Evolutionary conservation across 2,113 vertebrate genomes (phyloP).

Genomic region (Brachyistius frenatus): DNA sequence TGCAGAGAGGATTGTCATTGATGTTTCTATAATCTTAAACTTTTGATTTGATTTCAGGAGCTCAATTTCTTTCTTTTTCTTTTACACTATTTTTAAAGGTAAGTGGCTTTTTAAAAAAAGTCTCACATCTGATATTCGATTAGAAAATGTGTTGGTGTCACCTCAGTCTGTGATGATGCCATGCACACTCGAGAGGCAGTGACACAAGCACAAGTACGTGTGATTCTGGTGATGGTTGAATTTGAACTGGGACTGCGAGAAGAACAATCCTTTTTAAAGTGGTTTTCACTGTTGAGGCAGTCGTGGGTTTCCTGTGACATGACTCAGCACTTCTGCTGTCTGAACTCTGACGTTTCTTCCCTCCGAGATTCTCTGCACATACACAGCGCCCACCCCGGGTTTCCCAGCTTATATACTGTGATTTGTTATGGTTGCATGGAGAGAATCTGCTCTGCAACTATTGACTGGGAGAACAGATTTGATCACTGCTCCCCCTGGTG

Average conservation of each 20-base stretch:
- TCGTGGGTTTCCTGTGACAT: conserved; percentile 1
- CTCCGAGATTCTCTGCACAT: not conserved
- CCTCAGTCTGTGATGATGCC: too few species aligned
- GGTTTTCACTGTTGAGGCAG: conserved; percentile 35
- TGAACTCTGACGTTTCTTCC: not conserved
- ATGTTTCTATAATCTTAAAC: conserved; percentile 8
- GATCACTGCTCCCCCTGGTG: conserved; percentile 73
- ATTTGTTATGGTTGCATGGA: not conserved
- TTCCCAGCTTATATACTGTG: not conserved
- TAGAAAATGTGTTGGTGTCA: too few species aligned
- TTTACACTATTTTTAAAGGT: too few species aligned
- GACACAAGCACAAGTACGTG: too few species aligned
- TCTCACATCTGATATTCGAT: too few species aligned
- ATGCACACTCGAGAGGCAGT: not conserved
- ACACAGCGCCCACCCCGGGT: not conserved
- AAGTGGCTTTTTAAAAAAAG: too few species aligned
- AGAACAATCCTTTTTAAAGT: conserved; percentile 22
- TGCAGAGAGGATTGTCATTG: not conserved
- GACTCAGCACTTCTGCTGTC: not conserved
- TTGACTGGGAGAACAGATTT: conserved; percentile 6
- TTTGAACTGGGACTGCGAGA: not conserved
- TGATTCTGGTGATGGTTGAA: not conserved
- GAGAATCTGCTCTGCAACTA: not conserved
- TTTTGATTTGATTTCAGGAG: too few species aligned
- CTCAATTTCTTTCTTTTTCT: too few species aligned